Evolutionary conservation across 2,113 vertebrate genomes (phyloP).

Genomic region (Gobiocypris rarus): DNA sequence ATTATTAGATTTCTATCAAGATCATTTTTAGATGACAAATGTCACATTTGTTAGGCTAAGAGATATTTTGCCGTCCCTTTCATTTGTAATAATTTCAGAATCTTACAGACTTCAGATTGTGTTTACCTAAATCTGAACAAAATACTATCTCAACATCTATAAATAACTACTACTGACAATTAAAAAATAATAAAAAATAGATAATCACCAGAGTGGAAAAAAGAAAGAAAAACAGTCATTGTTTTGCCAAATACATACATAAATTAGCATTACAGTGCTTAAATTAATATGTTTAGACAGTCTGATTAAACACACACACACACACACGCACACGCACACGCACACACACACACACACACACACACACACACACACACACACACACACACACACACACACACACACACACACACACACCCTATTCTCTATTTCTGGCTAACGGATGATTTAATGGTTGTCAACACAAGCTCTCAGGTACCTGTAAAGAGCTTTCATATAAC

Average conservation of each 20-base stretch:
- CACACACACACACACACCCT: constrained; percentile 16
- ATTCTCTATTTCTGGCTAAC: constrained; percentile 16
- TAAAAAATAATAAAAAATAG: too few relatives aligned
- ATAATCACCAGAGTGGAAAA: too few relatives aligned
- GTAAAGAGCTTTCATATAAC: constrained; percentile 53
- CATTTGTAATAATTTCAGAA: not conserved
- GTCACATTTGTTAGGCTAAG: not conserved
- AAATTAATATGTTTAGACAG: not conserved
- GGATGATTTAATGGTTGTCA: constrained; percentile 54
- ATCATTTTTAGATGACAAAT: not conserved
- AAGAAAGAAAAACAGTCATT: not conserved
- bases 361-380: too few relatives aligned
- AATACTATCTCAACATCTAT: too few relatives aligned
- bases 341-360: too few relatives aligned
- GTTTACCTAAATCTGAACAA: too few relatives aligned
- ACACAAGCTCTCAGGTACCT: constrained; percentile 50
- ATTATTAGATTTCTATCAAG: not conserved
- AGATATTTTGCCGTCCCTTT: not conserved
- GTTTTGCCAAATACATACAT: not conserved
- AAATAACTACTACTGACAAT: too few relatives aligned
- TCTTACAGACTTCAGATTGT: not conserved
- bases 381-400: too few relatives aligned
- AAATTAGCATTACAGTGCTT: not conserved
- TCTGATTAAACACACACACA: not conserved
- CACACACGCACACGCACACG: too few relatives aligned